Conservation (phyloP, 2,113 vertebrate genomes). For the Lampris megalopsis region DNA sequence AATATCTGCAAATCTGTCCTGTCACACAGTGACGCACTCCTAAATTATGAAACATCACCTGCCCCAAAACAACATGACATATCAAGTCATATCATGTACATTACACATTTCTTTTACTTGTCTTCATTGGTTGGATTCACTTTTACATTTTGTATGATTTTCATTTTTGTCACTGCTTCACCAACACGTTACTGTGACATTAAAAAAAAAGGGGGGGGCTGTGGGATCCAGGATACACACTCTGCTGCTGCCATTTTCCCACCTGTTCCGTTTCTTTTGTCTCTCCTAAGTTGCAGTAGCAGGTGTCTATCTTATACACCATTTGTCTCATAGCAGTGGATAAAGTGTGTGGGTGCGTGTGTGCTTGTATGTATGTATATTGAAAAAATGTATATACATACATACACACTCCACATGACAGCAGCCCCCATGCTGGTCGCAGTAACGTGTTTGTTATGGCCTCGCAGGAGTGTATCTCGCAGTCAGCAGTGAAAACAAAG, state of each 20-base stretch:
- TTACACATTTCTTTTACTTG: conserved; percentile 31
- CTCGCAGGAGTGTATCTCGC: conserved; percentile 99
- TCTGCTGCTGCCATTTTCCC: conserved; percentile 76
- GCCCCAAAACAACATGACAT: conserved; percentile 5
- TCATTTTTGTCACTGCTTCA: conserved; percentile 32
- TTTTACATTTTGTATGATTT: conserved; percentile 64
- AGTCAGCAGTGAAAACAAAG: conserved; percentile 99
- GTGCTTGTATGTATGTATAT: not conserved
- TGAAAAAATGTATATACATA: not conserved
- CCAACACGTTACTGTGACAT: conserved; percentile 88
- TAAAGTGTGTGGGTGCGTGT: conserved; percentile 13
- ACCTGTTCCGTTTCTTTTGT: conserved; percentile 44
- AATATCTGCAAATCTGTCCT: no score
- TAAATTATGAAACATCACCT: not conserved
- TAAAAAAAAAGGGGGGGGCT: conserved; percentile 32
- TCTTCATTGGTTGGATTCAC: conserved; percentile 37
- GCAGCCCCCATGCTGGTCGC: conserved; percentile 74
- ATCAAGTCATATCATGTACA: not conserved
- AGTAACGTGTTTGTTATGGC: conserved; percentile 96
- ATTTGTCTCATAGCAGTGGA: conserved; percentile 53
- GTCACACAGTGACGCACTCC: no score
- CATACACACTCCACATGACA: conserved; percentile 11
- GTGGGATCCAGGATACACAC: conserved; percentile 71
- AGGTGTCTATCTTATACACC: conserved; percentile 78
- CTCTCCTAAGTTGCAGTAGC: conserved; percentile 72